A percentile compares a stretch with the other conserved stretches of the same genome.
Conservation (phyloP, 2,113 vertebrate species). For the Onychostruthus taczanowskii region DNA sequence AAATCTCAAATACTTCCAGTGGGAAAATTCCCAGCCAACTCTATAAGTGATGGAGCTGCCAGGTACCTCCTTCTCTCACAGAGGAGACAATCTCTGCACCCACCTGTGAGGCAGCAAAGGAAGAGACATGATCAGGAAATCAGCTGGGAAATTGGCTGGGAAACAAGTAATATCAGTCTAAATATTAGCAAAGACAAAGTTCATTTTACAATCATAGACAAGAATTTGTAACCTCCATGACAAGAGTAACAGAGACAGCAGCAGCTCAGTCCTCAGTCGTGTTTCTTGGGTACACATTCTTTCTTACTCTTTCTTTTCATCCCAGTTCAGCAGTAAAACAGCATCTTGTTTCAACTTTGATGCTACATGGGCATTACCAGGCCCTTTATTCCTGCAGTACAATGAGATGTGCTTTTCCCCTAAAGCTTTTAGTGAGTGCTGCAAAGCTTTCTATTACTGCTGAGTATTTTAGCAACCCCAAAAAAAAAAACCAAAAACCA, state of each 20-base stretch:
- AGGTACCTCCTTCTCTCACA: background rate
- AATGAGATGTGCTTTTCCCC: background rate
- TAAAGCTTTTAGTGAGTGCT: background rate
- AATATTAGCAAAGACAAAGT: background rate
- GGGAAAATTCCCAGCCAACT: background rate
- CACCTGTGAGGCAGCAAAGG: background rate
- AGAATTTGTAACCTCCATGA: background rate
- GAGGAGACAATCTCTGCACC: background rate
- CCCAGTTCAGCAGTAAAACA: background rate
- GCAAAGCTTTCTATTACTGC: background rate
- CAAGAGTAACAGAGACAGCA: background rate
- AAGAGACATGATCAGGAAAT: background rate
- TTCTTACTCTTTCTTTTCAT: background rate
- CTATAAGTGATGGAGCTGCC: background rate
- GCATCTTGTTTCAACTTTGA: background rate
- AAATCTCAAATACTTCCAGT: background rate
- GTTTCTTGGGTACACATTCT: background rate
- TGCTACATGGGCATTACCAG: background rate
- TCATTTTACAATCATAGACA: background rate
- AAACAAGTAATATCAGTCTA: background rate
- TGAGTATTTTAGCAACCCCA: background rate
- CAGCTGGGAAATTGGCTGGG: background rate
- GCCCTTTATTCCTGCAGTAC: background rate
- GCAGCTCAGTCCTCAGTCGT: background rate
- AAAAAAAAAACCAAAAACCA: background rate